phyloP scores from a whole-genome alignment of 2,888 invertebrate species.

The Thereva nobilitata region DNA sequence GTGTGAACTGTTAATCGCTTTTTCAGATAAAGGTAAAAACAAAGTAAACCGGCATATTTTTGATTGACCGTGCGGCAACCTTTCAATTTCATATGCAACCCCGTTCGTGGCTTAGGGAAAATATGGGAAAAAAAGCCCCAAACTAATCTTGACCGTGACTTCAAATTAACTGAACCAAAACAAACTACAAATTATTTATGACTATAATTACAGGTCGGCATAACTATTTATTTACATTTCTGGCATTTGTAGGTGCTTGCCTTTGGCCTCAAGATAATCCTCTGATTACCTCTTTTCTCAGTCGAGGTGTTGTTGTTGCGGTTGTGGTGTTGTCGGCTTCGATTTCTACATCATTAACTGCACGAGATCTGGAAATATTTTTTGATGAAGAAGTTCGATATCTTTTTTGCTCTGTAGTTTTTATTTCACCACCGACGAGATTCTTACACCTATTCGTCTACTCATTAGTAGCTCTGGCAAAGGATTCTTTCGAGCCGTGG shows the following conservation, averaged over 20 bases:
- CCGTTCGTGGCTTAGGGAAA: conserved; percentile 14
- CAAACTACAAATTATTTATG: conserved; percentile 47
- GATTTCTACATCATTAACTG: conserved; percentile 34
- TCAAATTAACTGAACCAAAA: conserved; percentile 47
- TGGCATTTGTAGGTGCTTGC: conserved; percentile 25
- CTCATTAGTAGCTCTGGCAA: too few species aligned
- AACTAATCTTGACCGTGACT: conserved; percentile 42
- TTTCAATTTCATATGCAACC: conserved; percentile 26
- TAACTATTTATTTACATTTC: conserved; percentile 47
- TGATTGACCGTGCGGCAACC: conserved; percentile 11
- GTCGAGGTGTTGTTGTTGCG: too few species aligned
- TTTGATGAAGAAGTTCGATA: neutral
- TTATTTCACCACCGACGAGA: conserved; percentile 2
- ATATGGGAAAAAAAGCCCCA: conserved; percentile 40
- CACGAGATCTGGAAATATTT: conserved; percentile 28
- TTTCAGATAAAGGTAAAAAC: conserved; percentile 3
- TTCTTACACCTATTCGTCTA: neutral
- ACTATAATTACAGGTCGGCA: conserved; percentile 46
- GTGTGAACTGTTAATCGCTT: conserved; percentile 30
- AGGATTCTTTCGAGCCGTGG: too few species aligned
- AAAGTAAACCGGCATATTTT: conserved; percentile 17
- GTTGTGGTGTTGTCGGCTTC: conserved; percentile 2
- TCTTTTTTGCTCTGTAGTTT: neutral
- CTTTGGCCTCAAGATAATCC: conserved; percentile 19
- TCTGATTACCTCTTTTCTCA: conserved; percentile 30